Base-by-base conservation (phyloP, 2,113 vertebrate species). In the Platysternon megacephalum region DNA sequence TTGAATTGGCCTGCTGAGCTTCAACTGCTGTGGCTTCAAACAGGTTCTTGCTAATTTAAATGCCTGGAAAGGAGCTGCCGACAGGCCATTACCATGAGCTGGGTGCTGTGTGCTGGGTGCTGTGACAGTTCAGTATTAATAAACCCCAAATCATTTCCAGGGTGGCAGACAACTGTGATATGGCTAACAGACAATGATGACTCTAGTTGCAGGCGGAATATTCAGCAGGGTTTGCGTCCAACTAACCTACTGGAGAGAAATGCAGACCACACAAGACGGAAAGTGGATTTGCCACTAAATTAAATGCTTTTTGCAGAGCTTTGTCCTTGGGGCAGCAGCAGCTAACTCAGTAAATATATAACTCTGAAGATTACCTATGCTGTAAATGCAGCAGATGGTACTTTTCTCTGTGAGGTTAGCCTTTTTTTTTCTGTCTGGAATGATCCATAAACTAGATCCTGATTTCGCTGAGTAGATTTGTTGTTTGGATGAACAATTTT, bases 191-290 rank as follows among this genome's bases (percentile, higher is more conserved):
- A 5, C 2, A 68, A 28, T 35, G 44, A 56, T 68, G 83, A 52
- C 1, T 0, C 2, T 1, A 11, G 9, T 8, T 39, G 13, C 1
- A 3, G 46, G 2, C 29, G 22, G 72, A 76, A 0, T 3, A 56
- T 52, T 53, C n/a, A 61, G 79, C 53, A 26, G 84, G 82, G 52
- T 65, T 48, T 80, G 13, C 4, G 49, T 89, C 82, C 65, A 84
- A 10, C 4, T 19, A 48, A 8, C 7, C 49, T 0, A 0, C 2
- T 10, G 39, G 7, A 0, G 5, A 14, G 42, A 49, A 74, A 48
- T 51, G n/a, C 42, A 86, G 91, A 8, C n/a, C 6, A n/a, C 32
- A 2, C 14, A 13, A 48, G n/a, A 44, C 0, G 2, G 55, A n/a
- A 51, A 39, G 53, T 82, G 17, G 46, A 53, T 93, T 52, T 61